phyloP scores from a whole-genome alignment of 2,113 vertebrate genomes.

The Erythrolamprus reginae region DNA sequence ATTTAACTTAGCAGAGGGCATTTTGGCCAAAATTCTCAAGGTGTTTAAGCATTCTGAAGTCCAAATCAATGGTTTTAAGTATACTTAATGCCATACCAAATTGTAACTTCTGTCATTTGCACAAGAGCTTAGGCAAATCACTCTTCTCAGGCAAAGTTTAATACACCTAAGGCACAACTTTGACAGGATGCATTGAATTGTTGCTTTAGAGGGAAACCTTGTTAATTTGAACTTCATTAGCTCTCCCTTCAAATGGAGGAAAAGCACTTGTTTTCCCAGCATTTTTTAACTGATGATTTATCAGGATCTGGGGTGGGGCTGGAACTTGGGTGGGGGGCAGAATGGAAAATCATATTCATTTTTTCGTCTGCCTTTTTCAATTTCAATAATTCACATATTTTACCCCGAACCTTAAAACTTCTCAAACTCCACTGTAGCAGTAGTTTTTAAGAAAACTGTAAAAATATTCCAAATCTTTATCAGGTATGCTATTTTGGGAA shows the following conservation, averaged over 20 bases:
- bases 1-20: neutral
- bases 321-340: too few species aligned
- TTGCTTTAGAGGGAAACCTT: rapidly evolving
- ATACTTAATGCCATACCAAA: neutral
- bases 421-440: neutral
- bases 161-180: neutral
- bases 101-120: neutral
- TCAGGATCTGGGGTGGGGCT: too few species aligned
- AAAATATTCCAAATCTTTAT: neutral
- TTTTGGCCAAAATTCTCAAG: neutral
- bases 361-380: neutral
- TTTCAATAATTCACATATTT: neutral
- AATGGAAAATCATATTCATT: neutral
- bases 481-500: neutral
- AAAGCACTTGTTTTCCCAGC: neutral
- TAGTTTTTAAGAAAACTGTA: neutral
- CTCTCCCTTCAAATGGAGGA: conserved; percentile 2
- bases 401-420: neutral
- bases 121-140: neutral
- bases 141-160: conserved; percentile 2
- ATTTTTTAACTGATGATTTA: neutral
- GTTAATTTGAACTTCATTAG: conserved; percentile 7
- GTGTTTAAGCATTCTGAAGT: neutral
- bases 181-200: neutral
- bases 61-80: neutral